phyloP scores from a whole-genome alignment of 2,797 vertebrate genomes.

The Pangasius djambal region DNA sequence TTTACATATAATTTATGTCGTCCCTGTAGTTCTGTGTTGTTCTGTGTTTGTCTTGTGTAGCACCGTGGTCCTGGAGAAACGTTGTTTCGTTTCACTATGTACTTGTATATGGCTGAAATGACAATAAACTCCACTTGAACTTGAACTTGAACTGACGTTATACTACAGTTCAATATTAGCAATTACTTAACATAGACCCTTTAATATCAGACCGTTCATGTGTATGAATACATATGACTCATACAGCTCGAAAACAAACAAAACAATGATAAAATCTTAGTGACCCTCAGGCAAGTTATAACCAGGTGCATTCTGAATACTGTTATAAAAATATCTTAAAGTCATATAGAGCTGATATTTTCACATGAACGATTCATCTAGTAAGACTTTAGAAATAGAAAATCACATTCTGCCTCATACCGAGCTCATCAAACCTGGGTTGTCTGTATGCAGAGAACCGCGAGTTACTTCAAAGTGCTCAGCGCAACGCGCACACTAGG shows the following conservation, averaged over 20 bases:
- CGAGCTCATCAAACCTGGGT: conserved; percentile 50
- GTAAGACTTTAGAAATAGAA: conserved; percentile 39
- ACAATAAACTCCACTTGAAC: too few relatives aligned
- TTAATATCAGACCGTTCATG: neutral
- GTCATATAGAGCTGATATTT: conserved; percentile 25
- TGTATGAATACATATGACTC: neutral
- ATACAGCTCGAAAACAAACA: conserved; percentile 14
- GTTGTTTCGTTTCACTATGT: too few relatives aligned
- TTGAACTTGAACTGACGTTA: too few relatives aligned
- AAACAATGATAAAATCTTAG: conserved; percentile 9
- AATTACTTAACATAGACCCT: too few relatives aligned
- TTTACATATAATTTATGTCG: too few relatives aligned
- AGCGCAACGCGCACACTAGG: conserved; percentile 31
- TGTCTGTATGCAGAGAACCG: conserved; percentile 50
- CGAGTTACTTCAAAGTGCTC: conserved; percentile 49
- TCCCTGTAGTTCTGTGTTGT: too few relatives aligned
- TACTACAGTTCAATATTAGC: neutral
- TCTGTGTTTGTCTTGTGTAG: too few relatives aligned
- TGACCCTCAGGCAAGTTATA: conserved; percentile 3
- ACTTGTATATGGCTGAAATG: too few relatives aligned
- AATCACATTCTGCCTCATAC: conserved; percentile 43
- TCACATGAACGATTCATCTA: conserved; percentile 35
- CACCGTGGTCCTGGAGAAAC: too few relatives aligned
- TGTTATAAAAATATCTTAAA: conserved; percentile 13
- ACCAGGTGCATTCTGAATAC: conserved; percentile 21